Evolutionary conservation across 1,140 invertebrate species (phyloP), one percentile per base, ranked within the genome.

Genomic region (Nebria ingens): DNA sequence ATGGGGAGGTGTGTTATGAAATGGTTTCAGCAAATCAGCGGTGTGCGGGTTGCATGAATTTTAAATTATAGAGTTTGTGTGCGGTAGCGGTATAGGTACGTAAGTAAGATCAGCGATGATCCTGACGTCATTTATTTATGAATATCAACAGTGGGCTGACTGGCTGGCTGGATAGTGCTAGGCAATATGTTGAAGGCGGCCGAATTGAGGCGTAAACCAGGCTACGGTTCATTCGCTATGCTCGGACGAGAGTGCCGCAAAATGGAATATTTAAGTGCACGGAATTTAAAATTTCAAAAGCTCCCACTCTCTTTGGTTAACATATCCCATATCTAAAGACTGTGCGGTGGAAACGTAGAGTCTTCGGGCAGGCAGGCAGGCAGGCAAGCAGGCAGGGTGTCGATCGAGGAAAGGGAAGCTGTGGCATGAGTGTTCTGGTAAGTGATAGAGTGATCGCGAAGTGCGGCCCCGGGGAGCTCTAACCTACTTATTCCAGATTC

Each of bases 211-310:
- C 40, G 40, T 45, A 45, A 45, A 45, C 9, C 40, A 34, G 25
- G 25, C n/a, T 9, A 34, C 25, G 25, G 25, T 34, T 34, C 25
- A 34, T 34, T 34, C 25, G 25, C 3, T 6, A 45, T 45, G 15
- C 40, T 45, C 40, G 40, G 40, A 45, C 40, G 40, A 45, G 40
- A 45, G 40, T 45, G 15, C 40, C 40, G 40, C 40, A 45, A 45
- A 45, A 45, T 45, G 40, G 40, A 45, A 45, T 45, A 45, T 45
- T 45, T 45, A 45, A 45, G 40, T 45, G 40, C 40, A 45, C 9
- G 3, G 40, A 45, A 45, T 45, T 45, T 45, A 45, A 45, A 45
- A 45, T 45, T 45, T 45, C 40, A 45, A 45, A 45, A 45, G 40
- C 40, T 45, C 40, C 40, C 40, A 45, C 40, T 17, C 17, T 17